These are phyloP conservation scores for Pedetes capensis DNA, from an alignment of 2,113 vertebrate species.

Conservation along the genomic window DNA sequence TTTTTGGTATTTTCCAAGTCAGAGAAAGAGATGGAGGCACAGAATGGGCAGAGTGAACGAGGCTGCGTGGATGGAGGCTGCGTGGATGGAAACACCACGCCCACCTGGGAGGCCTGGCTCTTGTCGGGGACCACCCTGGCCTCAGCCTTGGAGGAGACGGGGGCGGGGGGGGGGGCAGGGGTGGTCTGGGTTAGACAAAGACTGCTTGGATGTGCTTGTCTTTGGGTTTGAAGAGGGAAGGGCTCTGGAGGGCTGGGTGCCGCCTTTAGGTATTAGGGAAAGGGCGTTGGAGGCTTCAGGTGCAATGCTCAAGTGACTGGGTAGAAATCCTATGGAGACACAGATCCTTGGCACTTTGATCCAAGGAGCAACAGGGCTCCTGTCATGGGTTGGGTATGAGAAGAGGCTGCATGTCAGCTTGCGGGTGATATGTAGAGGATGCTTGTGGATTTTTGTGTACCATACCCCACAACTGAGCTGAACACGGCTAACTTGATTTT, in stretches of 20 bases:
- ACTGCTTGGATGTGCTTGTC: background rate
- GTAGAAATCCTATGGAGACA: no score
- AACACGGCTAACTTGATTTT: background rate
- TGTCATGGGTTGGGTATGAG: no score
- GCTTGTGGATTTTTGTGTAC: background rate
- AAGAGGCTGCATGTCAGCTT: background rate
- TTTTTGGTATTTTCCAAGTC: background rate
- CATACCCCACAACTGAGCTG: background rate
- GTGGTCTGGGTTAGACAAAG: background rate
- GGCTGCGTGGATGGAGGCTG: rapidly evolving
- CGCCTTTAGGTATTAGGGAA: background rate
- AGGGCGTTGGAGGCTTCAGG: background rate
- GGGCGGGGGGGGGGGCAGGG: background rate
- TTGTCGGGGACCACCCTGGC: rapidly evolving
- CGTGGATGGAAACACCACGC: rapidly evolving
- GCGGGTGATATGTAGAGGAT: background rate
- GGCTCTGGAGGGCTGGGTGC: rapidly evolving
- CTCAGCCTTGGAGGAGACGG: background rate
- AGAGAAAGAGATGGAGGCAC: background rate
- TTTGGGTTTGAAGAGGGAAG: background rate
- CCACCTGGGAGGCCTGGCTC: rapidly evolving
- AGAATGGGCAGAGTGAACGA: rapidly evolving
- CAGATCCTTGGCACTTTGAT: background rate
- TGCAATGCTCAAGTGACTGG: no score
- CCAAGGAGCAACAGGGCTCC: background rate